Evolutionary conservation across 2,797 vertebrate species (phyloP).

Genomic region (Cossypha dichroa): DNA sequence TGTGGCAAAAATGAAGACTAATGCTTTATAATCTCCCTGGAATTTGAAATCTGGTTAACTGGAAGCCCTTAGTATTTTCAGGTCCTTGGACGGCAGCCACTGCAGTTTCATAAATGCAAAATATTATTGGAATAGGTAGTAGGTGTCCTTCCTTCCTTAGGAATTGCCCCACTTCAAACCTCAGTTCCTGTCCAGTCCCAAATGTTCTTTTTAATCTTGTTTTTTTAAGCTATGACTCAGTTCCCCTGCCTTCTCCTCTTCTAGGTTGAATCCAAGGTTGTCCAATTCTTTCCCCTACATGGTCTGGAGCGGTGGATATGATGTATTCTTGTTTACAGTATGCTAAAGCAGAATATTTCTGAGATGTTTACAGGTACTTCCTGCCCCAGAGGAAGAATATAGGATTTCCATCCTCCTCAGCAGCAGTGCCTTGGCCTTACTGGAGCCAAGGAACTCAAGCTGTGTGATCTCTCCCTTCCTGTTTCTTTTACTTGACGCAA

Average conservation of each 20-base stretch:
- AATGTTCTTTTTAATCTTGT: constrained; percentile 35
- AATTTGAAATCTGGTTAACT: not conserved
- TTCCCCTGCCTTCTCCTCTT: constrained; percentile 43
- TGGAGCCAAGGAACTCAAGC: constrained; percentile 73
- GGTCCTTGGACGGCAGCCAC: constrained; percentile 3
- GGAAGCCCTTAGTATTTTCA: not conserved
- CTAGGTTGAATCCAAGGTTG: constrained; percentile 34
- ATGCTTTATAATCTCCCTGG: not conserved
- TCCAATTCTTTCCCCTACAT: constrained; percentile 49
- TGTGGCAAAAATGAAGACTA: not conserved
- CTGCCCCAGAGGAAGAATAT: constrained; percentile 75
- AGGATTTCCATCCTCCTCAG: constrained; percentile 72
- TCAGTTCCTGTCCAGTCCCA: constrained; percentile 43
- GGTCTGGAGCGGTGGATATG: constrained; percentile 49
- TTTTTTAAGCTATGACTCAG: constrained; percentile 65
- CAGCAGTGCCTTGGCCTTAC: constrained; percentile 56
- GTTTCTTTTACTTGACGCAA: constrained; percentile 76
- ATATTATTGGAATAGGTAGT: constrained; percentile 63
- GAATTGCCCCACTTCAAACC: constrained; percentile 54
- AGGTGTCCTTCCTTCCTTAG: constrained; percentile 70
- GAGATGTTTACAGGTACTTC: constrained; percentile 75
- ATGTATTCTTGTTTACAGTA: constrained; percentile 68
- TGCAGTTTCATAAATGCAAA: constrained; percentile 53
- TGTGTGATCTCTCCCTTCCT: constrained; percentile 77
- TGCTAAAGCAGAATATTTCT: constrained; percentile 58